phyloP scores from a whole-genome alignment of 1,140 invertebrate genomes.

The Glossosoma conforme region DNA sequence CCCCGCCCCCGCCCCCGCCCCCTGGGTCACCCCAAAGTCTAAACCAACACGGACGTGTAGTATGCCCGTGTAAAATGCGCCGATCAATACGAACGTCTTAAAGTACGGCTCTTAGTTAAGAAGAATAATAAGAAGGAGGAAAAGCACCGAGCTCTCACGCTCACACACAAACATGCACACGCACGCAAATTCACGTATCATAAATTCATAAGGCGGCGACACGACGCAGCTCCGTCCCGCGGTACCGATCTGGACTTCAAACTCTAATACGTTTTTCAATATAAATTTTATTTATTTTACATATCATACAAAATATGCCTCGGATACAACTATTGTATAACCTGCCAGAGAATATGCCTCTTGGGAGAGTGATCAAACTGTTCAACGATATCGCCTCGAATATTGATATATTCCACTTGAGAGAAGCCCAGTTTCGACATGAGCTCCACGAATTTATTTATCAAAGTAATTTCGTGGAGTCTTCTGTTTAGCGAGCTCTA shows the following conservation, averaged over 20 bases:
- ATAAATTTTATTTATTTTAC: too few relatives aligned
- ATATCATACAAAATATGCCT: too few relatives aligned
- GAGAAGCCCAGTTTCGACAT: too few relatives aligned
- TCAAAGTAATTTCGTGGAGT: too few relatives aligned
- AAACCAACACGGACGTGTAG: constrained; percentile 29
- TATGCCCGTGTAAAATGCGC: constrained; percentile 31
- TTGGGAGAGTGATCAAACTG: too few relatives aligned
- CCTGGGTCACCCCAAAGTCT: constrained; percentile 1
- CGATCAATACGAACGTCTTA: constrained; percentile 34
- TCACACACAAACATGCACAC: constrained; percentile 32
- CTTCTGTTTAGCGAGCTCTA: too few relatives aligned
- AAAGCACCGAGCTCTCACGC: constrained; percentile 28
- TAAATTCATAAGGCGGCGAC: constrained; percentile 26
- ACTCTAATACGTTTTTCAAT: too few relatives aligned
- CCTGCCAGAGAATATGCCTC: too few relatives aligned
- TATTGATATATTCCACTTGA: too few relatives aligned
- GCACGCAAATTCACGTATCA: constrained; percentile 33
- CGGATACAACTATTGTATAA: too few relatives aligned
- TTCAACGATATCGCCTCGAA: too few relatives aligned
- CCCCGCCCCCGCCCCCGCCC: background rate
- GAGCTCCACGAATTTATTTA: too few relatives aligned
- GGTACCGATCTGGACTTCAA: background rate
- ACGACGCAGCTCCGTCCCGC: constrained; percentile 1
- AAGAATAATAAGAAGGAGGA: constrained; percentile 34
- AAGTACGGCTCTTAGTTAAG: constrained; percentile 34